Evolutionary conservation across 2,888 invertebrate genomes (phyloP), one percentile per base, ranked within the genome.

Genomic region (Sipunculus nudus): DNA sequence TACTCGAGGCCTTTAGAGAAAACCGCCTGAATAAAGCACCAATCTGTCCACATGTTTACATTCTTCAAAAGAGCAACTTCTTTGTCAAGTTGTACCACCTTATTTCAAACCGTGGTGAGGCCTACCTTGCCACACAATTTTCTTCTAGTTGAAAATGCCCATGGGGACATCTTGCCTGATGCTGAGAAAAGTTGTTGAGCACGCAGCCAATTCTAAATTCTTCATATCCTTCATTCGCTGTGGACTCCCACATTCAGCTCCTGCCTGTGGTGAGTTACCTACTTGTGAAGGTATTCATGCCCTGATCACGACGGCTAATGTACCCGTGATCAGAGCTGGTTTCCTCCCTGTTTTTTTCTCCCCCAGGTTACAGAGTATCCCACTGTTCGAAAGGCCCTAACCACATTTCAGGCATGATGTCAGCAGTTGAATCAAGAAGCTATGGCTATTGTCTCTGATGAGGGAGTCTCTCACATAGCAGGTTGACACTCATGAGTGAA

Each of bases 241-340:
- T 46, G 46, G 46, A 25, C 26, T 46, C 21, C 46, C 46, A 23
- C n/a, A n/a, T n/a, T n/a, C n/a, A n/a, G 26, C 21, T 6, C 23
- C 21, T 6, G 26, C n/a, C 26, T n/a, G n/a, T 46, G 46, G 46
- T 46, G 26, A 21, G n/a, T 6, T 25, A 25, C 46, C 21, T 25
- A 46, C 46, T 25, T 46, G 46, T 21, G 25, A 26, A 19, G 46
- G 46, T 46, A 23, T 26, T 23, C 46, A 25, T 46, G 46, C 46
- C 2, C 4, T 25, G 4, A 23, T 46, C 21, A 25, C 46, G n/a
- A 46, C 46, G 21, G 26, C 46, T 23, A 25, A 3, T 19, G 46
- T 46, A 26, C 46, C 46, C 19, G 6, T 46, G 46, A 46, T 46
- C 23, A 21, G 46, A 23, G 19, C 13, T n/a, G 46, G 26, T 21